Base-by-base conservation (phyloP, 1,140 invertebrate genomes). In the Solen grandis region DNA sequence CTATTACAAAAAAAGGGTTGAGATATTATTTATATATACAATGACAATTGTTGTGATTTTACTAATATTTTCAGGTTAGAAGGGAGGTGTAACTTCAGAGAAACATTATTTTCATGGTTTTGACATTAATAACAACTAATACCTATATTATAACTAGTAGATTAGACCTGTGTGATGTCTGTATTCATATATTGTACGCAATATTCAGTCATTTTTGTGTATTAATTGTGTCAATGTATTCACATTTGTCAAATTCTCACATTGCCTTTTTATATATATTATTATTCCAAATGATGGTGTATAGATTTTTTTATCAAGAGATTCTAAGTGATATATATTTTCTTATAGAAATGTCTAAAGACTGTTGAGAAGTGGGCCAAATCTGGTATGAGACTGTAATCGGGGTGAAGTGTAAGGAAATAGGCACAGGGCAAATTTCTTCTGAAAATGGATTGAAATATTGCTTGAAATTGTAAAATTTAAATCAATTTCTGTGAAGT, bases 131-230 rank as follows among this genome's bases (percentile, higher is more conserved):
- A n/a, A n/a, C n/a, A n/a, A 46, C 41, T 46, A 46, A 46, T 46
- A 10, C 19, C 8, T 10, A 46, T 46, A 10, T 46, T 19, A 46
- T 46, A 46, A 46, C 19, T 10, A 8, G 41, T 46, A 46, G 41
- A 46, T 46, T 46, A 46, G 41, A 19, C 19, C 3, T 69, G 75
- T 68, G 75, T 78, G 75, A 68, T 29, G 38, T 29, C n/a, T 78
- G 57, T 78, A 78, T 57, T 78, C 75, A 57, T 55, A 46, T 78
- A 78, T 78, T 78, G 75, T 78, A 78, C 75, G 75, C 75, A 78
- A 78, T 78, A 78, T 78, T 78, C 59, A 69, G 63, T 69, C 63
- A 52, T 55, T 27, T 55, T 59, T 73, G 41, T 68, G 38, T 78
- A 38, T 78, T 22, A 69, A 38, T 68, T 69, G 75, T 78, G 14